Evolutionary conservation across 2,797 vertebrate genomes (phyloP).

Genomic region (Yasuhikotakia modesta): DNA sequence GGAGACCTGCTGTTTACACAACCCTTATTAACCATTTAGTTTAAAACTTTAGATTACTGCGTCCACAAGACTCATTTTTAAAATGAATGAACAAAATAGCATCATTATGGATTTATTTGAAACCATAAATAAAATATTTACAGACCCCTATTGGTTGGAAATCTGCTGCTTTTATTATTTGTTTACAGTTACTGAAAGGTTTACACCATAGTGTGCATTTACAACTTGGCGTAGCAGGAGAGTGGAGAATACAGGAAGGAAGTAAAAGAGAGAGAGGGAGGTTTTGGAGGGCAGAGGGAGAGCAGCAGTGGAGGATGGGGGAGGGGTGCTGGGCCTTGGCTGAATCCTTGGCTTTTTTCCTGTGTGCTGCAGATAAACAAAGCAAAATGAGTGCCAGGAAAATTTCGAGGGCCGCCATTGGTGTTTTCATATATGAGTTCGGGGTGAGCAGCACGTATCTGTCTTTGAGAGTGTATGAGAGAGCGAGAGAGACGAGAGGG

Average conservation of each 20-base stretch:
- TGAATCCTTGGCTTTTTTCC: constrained; percentile 40
- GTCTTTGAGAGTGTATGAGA: constrained; percentile 1
- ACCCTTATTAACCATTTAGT: background rate
- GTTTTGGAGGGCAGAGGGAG: constrained; percentile 43
- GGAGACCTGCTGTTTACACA: background rate
- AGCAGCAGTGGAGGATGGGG: constrained; percentile 46
- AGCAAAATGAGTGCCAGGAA: constrained; percentile 51
- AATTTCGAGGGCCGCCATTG: constrained; percentile 18
- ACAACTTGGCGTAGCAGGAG: constrained; percentile 53
- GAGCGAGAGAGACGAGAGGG: constrained; percentile 28
- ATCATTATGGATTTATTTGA: constrained; percentile 2
- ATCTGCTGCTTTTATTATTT: background rate
- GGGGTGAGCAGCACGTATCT: constrained; percentile 12
- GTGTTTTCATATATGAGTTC: constrained; percentile 27
- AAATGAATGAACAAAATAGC: background rate
- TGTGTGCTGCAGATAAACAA: constrained; percentile 55
- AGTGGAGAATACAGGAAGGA: constrained; percentile 60
- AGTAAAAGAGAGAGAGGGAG: constrained; percentile 51
- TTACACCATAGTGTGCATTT: constrained; percentile 37
- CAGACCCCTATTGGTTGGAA: background rate
- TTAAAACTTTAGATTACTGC: background rate
- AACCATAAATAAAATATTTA: background rate
- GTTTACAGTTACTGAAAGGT: constrained; percentile 38
- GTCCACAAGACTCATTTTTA: constrained; percentile 13
- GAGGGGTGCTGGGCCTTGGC: constrained; percentile 50